Conservation (phyloP, 2,888 invertebrate genomes). For the Ypsolopha scabrella region DNA sequence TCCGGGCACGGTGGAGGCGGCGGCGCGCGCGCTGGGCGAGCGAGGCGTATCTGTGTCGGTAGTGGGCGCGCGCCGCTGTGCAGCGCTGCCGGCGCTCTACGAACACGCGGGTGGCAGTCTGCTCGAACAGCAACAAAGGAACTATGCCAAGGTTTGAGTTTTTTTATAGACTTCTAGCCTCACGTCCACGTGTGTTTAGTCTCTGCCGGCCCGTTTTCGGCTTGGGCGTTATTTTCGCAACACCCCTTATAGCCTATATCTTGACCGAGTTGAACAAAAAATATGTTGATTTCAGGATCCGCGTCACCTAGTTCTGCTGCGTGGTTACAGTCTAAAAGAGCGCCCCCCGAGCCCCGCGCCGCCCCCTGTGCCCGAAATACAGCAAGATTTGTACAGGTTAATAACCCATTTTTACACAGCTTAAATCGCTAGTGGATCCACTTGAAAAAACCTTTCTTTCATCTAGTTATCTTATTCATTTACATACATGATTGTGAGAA, state of each 20-base stretch:
- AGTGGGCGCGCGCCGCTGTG: slow-evolving; percentile 89
- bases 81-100: slow-evolving; percentile 86
- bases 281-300: slow-evolving; percentile 65
- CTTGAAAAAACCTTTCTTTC: too few relatives aligned
- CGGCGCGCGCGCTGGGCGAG: slow-evolving; percentile 84
- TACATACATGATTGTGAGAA: too few relatives aligned
- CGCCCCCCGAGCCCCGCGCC: slow-evolving; percentile 74
- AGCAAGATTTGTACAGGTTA: slow-evolving; percentile 47
- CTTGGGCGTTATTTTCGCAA: too few relatives aligned
- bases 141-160: slow-evolving; percentile 82
- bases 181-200: too few relatives aligned
- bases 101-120: slow-evolving; percentile 92
- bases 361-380: slow-evolving; percentile 60
- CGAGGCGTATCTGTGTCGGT: slow-evolving; percentile 88
- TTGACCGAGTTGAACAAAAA: too few relatives aligned
- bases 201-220: too few relatives aligned
- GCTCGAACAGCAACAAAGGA: slow-evolving; percentile 82
- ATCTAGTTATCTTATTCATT: too few relatives aligned
- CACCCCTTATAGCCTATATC: too few relatives aligned
- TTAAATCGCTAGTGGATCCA: too few relatives aligned
- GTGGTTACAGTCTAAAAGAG: slow-evolving; percentile 79
- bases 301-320: slow-evolving; percentile 82
- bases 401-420: neutral
- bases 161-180: neutral
- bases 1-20: slow-evolving; percentile 80